Percentiles rank a stretch among this genome's conserved stretches.
These are phyloP conservation scores for Pygoscelis antarcticus DNA, from an alignment of 2,113 vertebrate species.

Conservation along the genomic window DNA sequence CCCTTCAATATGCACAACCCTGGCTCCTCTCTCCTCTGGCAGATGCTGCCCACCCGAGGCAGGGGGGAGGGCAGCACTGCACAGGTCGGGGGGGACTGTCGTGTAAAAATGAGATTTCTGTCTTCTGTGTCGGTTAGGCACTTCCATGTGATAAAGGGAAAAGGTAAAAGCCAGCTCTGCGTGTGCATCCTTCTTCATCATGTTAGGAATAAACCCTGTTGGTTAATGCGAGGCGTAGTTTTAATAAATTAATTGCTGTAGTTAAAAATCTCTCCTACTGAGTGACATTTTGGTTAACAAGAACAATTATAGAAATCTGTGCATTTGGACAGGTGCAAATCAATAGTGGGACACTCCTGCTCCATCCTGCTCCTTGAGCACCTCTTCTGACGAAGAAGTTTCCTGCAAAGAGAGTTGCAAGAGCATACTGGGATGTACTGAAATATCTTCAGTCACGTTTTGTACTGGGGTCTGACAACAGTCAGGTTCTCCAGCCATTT, in stretches of 20 bases:
- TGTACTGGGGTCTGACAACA: not conserved
- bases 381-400: not conserved
- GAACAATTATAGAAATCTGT: not conserved
- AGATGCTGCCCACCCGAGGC: not conserved
- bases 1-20: not conserved
- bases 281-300: not conserved
- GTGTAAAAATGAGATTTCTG: not conserved
- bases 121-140: not conserved
- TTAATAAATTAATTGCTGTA: not conserved
- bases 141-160: not conserved
- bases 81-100: no score
- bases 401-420: not conserved
- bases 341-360: not conserved
- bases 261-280: not conserved
- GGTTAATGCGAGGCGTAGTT: accelerated
- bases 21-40: accelerated
- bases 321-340: not conserved
- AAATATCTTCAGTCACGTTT: not conserved
- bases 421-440: not conserved
- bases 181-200: not conserved
- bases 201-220: not conserved
- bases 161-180: not conserved
- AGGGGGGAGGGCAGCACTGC: not conserved
- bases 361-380: not conserved
- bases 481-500: not conserved